A percentile compares a stretch with the other conserved stretches of the same genome.
Evolutionary conservation across 2,888 invertebrate species (phyloP).

Genomic region (Gastracanthus pulcherrimus): DNA sequence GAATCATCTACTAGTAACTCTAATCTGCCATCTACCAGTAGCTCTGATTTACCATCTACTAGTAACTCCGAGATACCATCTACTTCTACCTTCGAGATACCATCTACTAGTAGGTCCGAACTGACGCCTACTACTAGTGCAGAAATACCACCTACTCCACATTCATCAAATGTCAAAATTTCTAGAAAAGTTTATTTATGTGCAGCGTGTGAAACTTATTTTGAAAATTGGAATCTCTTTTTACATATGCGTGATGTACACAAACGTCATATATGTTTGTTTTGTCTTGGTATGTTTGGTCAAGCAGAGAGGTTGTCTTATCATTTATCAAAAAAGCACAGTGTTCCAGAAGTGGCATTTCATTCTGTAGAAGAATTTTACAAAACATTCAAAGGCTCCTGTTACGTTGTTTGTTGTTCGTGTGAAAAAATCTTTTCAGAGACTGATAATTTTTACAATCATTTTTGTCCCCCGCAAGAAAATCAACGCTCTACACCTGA

Average conservation of each 20-base stretch:
- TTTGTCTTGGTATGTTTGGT: conserved; percentile 90
- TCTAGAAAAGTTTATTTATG: conserved; percentile 90
- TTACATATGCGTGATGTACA: conserved; percentile 91
- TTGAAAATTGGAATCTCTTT: conserved; percentile 92
- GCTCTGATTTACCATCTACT: background rate
- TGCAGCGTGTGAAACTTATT: conserved; percentile 89
- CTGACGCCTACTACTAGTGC: background rate
- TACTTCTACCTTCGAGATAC: background rate
- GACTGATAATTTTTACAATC: conserved; percentile 87
- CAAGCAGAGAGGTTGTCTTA: conserved; percentile 88
- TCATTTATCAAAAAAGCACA: conserved; percentile 89
- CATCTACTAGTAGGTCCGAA: background rate
- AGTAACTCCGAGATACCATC: background rate
- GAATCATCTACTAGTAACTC: background rate
- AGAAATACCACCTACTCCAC: conserved; percentile 70
- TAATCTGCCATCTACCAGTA: background rate
- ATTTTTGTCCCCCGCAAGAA: conserved; percentile 80
- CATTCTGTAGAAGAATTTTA: conserved; percentile 84
- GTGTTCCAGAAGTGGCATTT: conserved; percentile 85
- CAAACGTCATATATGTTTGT: conserved; percentile 89
- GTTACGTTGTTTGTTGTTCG: conserved; percentile 88
- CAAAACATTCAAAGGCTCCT: conserved; percentile 82
- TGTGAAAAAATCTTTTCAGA: conserved; percentile 89
- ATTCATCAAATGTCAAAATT: conserved; percentile 80
- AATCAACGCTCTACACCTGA: conserved; percentile 62